A percentile compares a stretch with the other conserved stretches of the same genome.
Evolutionary conservation across 2,888 invertebrate genomes (phyloP).

Genomic region (Aporophyla nigra): DNA sequence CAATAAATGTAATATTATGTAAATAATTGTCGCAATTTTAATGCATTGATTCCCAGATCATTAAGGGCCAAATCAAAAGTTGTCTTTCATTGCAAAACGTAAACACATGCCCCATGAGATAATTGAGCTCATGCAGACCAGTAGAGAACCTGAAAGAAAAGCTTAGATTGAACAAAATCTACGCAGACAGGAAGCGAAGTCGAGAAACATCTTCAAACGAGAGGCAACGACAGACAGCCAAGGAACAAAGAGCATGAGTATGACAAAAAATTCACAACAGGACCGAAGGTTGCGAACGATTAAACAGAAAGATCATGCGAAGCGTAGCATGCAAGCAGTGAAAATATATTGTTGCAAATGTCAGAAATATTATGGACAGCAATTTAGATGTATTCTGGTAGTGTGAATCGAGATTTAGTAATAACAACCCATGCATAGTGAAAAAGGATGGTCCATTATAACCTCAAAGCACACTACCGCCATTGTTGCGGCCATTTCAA

Average conservation of each 20-base stretch:
- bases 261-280: constrained; percentile 85
- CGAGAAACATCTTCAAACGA: constrained; percentile 74
- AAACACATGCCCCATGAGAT: constrained; percentile 51
- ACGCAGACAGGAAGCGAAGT: constrained; percentile 84
- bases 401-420: constrained; percentile 9
- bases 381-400: background rate
- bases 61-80: background rate
- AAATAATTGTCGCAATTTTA: constrained; percentile 16
- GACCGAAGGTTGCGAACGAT: constrained; percentile 79
- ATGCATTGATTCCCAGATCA: background rate
- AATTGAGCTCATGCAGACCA: constrained; percentile 65
- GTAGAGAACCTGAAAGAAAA: constrained; percentile 74
- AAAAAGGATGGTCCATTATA: background rate
- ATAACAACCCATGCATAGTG: constrained; percentile 28
- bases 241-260: constrained; percentile 77
- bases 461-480: constrained; percentile 44
- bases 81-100: constrained; percentile 56
- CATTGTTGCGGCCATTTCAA: constrained; percentile 6
- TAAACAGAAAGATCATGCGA: constrained; percentile 72
- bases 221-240: constrained; percentile 82
- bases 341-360: constrained; percentile 70
- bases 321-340: constrained; percentile 84
- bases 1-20: background rate
- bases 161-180: constrained; percentile 76
- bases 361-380: constrained; percentile 69